Evolutionary conservation across 1,140 invertebrate species (phyloP), one percentile per base, ranked within the genome.

Genomic region (Aphis gossypii): DNA sequence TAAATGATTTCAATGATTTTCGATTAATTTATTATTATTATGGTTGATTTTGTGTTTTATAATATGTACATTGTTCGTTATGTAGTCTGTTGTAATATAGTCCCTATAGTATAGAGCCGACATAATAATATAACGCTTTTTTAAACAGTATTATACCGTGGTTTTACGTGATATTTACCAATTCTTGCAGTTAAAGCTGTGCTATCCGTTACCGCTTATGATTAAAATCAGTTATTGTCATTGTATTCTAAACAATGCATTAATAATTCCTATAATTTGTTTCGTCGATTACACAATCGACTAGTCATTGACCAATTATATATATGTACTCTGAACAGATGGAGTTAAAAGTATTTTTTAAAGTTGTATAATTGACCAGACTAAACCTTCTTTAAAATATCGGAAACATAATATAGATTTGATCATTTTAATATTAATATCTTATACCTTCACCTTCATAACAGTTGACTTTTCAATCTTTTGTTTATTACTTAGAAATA

Each of bases 1-100:
- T n/a, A 30, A 60, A 14, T 60, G 11, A 30, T 76, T 76, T 76
- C 0, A 76, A 76, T 14, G 14, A 76, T 20, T 18, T 6, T n/a
- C 60, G 60, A n/a, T 68, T n/a, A 68, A n/a, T n/a, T n/a, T 68
- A 68, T 68, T n/a, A 68, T 68, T 68, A n/a, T 68, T n/a, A n/a
- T 11, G 30, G 11, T 4, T n/a, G 60, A 14, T n/a, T 68, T 68
- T n/a, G 30, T n/a, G 30, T 68, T 68, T 11, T 3, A n/a, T 68
- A 0, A n/a, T n/a, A 68, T 11, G 60, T 68, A 60, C 25, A 60
- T n/a, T 68, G 30, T 0, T 9, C 9, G 9, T 60, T 30, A 18
- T 20, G 11, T 0, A n/a, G 2, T 18, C 9, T 68, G 60, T 5
- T 14, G 30, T 0, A 68, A 1, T n/a, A n/a, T 14, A n/a, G 60